Evolutionary conservation across 2,113 vertebrate genomes (phyloP).

Genomic region (Pongo pygmaeus): DNA sequence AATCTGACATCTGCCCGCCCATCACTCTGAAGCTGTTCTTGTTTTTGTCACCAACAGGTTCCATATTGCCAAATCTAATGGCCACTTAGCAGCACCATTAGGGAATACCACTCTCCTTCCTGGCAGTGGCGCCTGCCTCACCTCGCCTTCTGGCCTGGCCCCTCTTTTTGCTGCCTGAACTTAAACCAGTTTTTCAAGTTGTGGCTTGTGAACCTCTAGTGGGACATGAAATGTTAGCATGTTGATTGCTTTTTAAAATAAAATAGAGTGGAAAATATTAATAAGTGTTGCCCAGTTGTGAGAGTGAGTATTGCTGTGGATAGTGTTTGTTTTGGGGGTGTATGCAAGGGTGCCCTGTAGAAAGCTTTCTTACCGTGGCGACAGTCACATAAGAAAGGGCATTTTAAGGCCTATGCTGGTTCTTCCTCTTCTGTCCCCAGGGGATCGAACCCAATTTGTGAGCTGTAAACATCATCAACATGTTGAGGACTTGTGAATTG

Average conservation of each 20-base stretch:
- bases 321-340: not conserved
- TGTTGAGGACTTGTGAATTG: not conserved
- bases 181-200: not conserved
- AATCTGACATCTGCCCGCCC: not conserved
- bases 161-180: not conserved
- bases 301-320: not conserved
- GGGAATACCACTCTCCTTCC: not conserved
- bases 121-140: not conserved
- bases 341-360: not conserved
- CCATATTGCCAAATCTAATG: not conserved
- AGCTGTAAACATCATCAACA: accelerated
- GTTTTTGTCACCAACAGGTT: not conserved
- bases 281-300: not conserved
- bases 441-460: not conserved
- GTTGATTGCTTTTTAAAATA: not conserved
- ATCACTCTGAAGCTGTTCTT: not conserved
- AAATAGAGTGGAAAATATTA: not conserved
- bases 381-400: too few relatives aligned
- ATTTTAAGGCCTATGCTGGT: too few relatives aligned
- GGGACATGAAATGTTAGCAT: not conserved
- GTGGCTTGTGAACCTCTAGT: not conserved
- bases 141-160: not conserved
- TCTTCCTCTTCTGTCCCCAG: not conserved
- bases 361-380: not conserved
- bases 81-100: too few relatives aligned